Conservation (phyloP, 2,888 invertebrate species). For the Dicycla oo region DNA sequence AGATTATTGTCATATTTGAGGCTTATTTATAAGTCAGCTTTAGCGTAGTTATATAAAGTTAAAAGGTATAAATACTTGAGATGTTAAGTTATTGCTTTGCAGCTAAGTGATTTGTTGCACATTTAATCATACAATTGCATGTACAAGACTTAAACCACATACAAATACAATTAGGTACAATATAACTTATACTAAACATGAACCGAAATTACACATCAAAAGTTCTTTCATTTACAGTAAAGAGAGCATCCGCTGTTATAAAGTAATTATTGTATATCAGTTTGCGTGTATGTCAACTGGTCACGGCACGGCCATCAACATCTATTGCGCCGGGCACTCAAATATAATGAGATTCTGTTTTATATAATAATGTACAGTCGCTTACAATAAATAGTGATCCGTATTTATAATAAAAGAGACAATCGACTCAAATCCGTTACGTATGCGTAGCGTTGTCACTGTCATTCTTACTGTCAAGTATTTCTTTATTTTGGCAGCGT, state of each 20-base stretch:
- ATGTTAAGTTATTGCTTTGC: slow-evolving; percentile 17
- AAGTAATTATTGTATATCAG: slow-evolving; percentile 54
- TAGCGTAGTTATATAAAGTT: not conserved
- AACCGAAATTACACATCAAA: slow-evolving; percentile 30
- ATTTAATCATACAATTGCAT: slow-evolving; percentile 3
- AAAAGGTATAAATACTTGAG: not conserved
- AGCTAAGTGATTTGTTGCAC: slow-evolving; percentile 7
- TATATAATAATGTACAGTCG: slow-evolving; percentile 21
- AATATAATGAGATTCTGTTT: slow-evolving; percentile 55
- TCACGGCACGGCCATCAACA: slow-evolving; percentile 43
- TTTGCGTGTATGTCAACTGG: slow-evolving; percentile 51
- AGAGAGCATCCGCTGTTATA: too few relatives aligned
- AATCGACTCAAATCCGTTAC: slow-evolving; percentile 1
- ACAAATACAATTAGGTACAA: slow-evolving; percentile 5
- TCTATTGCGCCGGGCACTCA: slow-evolving; percentile 55
- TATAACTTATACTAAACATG: not conserved
- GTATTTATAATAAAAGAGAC: slow-evolving; percentile 1
- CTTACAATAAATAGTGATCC: slow-evolving; percentile 5
- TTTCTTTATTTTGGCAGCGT: not conserved
- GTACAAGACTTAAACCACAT: too few relatives aligned
- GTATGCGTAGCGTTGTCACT: not conserved
- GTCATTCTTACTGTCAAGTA: not conserved
- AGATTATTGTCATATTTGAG: not conserved
- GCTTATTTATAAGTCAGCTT: slow-evolving; percentile 3
- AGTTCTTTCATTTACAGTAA: slow-evolving; percentile 21